Conservation (phyloP, 2,888 invertebrate species). For the Geotrupes spiniger region DNA sequence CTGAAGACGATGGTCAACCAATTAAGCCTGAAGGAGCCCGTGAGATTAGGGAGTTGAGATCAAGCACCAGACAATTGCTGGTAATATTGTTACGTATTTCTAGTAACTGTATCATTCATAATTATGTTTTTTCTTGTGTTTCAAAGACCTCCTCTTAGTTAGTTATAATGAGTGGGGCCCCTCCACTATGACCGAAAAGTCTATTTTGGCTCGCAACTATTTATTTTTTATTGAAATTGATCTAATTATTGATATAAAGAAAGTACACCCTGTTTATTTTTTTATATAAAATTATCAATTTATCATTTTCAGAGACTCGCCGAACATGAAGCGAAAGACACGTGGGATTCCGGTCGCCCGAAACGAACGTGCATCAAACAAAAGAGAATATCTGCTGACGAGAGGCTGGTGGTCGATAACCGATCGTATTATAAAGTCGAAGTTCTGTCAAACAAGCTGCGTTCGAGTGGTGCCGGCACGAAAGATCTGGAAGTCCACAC, state of each 20-base stretch:
- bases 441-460: constrained; percentile 64
- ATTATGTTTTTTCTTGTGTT: not conserved
- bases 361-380: constrained; percentile 42
- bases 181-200: too few relatives aligned
- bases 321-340: constrained; percentile 32
- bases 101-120: not conserved
- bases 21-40: constrained; percentile 38
- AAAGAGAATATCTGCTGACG: constrained; percentile 51
- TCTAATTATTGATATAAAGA: too few relatives aligned
- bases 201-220: too few relatives aligned
- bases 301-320: constrained; percentile 14
- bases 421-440: constrained; percentile 69
- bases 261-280: too few relatives aligned
- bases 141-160: too few relatives aligned
- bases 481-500: not conserved
- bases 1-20: constrained; percentile 44
- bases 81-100: constrained; percentile 27
- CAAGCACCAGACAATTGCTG: constrained; percentile 39
- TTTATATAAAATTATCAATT: too few relatives aligned
- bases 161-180: too few relatives aligned
- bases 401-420: constrained; percentile 54
- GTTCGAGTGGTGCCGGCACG: constrained; percentile 53
- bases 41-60: constrained; percentile 41
- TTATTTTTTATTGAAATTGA: too few relatives aligned
- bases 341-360: constrained; percentile 45